Percentiles rank a stretch among this genome's conserved stretches.
These are phyloP conservation scores for Sprattus sprattus DNA, from an alignment of 2,113 vertebrate species.

Conservation along the genomic window DNA sequence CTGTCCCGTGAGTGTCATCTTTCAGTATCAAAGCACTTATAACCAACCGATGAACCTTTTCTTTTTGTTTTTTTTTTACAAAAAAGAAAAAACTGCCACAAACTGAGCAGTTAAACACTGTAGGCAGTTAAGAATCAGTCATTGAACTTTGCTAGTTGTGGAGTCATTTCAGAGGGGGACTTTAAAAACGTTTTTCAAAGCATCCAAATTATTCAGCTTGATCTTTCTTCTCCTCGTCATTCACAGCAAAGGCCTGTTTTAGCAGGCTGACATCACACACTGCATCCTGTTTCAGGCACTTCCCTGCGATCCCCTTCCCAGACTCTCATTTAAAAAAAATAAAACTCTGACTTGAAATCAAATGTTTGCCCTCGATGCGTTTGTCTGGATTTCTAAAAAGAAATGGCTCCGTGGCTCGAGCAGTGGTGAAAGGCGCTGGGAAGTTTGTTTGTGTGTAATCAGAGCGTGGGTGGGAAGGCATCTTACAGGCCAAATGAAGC, in stretches of 20 bases:
- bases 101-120: not conserved
- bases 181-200: not conserved
- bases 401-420: not conserved
- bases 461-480: conserved; percentile 63
- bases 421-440: conserved; percentile 45
- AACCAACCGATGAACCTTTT: not conserved
- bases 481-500: conserved; percentile 72
- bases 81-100: not conserved
- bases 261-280: not conserved
- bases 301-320: not conserved
- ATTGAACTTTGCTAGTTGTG: conserved; percentile 4
- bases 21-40: not conserved
- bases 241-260: not conserved
- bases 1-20: not conserved
- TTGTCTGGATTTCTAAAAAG: not conserved
- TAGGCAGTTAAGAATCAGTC: not conserved
- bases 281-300: not conserved
- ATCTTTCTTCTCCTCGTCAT: not conserved
- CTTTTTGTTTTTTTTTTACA: not conserved
- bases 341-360: conserved; percentile 28
- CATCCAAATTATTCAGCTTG: conserved; percentile 12
- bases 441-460: conserved; percentile 59
- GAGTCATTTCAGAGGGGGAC: not conserved
- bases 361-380: not conserved
- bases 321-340: not conserved